A percentile compares a stretch with the other conserved stretches of the same genome.
Conservation (phyloP, 1,140 invertebrate genomes). For the Cylas formicarius region DNA sequence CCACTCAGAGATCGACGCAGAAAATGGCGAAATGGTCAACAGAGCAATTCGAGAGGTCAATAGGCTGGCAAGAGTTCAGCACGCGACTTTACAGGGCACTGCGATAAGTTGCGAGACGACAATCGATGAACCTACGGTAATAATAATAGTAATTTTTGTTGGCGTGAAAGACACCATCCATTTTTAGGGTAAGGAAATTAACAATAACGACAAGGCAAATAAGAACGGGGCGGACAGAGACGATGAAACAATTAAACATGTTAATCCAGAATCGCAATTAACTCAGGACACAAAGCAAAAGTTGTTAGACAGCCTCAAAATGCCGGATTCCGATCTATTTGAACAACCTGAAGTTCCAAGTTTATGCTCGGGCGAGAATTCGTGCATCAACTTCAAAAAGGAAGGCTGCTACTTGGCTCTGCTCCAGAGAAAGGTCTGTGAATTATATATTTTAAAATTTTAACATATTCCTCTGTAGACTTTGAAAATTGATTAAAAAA, state of each 20-base stretch:
- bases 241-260: no score
- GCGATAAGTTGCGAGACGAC: no score
- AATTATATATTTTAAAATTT: not conserved
- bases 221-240: not conserved
- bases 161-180: no score
- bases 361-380: slow-evolving; percentile 46
- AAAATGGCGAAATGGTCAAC: slow-evolving; percentile 58
- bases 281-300: no score
- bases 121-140: no score
- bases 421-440: slow-evolving; percentile 56
- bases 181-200: slow-evolving; percentile 18
- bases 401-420: slow-evolving; percentile 64
- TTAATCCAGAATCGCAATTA: no score
- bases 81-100: slow-evolving; percentile 47
- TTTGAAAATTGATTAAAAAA: not conserved
- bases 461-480: slow-evolving; percentile 2
- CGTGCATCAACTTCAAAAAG: slow-evolving; percentile 43
- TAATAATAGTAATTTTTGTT: no score
- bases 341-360: slow-evolving; percentile 51
- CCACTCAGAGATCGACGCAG: slow-evolving; percentile 57
- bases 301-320: no score
- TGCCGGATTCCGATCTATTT: slow-evolving; percentile 66
- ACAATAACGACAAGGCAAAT: slow-evolving; percentile 1
- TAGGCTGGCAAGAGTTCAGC: slow-evolving; percentile 52
- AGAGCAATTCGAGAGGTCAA: slow-evolving; percentile 55